Conservation (phyloP, 2,797 vertebrate species). For the Loris lydekkerianus region DNA sequence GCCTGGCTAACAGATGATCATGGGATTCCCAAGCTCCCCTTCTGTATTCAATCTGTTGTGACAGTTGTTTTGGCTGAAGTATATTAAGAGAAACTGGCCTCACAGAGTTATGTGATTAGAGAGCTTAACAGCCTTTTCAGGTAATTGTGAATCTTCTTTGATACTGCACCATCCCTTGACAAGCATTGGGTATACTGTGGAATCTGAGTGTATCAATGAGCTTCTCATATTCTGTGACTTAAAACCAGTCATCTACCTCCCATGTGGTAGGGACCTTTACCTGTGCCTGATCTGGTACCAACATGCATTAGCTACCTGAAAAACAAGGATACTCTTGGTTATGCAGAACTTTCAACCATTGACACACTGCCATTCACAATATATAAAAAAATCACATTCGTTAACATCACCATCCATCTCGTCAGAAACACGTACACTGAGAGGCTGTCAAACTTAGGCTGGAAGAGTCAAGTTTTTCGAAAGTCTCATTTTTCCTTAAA, state of each 20-base stretch:
- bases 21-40: neutral
- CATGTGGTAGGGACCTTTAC: neutral
- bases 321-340: neutral
- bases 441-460: neutral
- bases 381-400: neutral
- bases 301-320: neutral
- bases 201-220: rapidly evolving
- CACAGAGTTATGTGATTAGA: neutral
- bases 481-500: neutral
- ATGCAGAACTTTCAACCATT: neutral
- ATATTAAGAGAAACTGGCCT: neutral
- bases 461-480: neutral
- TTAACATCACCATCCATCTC: neutral
- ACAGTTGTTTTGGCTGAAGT: neutral
- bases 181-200: neutral
- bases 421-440: neutral
- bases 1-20: neutral
- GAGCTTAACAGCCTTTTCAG: neutral
- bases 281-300: neutral
- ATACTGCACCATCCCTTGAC: neutral
- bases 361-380: neutral
- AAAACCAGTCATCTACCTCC: neutral
- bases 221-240: neutral
- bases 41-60: neutral
- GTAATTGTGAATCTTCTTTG: neutral